Evolutionary conservation across 2,888 invertebrate genomes (phyloP).

Genomic region (Rotaria macrura): DNA sequence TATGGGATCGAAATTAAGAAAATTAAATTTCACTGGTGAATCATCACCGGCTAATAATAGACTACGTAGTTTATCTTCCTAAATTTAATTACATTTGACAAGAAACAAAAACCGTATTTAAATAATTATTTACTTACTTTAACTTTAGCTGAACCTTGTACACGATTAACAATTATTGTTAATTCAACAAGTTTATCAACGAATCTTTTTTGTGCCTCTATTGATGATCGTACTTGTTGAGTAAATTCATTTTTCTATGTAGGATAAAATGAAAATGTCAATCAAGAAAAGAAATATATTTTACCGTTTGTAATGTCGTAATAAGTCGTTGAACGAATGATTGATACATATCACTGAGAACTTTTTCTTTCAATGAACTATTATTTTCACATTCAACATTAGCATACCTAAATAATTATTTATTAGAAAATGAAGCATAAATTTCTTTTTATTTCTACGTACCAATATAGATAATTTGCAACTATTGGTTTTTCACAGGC

Average conservation of each 20-base stretch:
- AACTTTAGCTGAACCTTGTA: not conserved
- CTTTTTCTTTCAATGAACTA: not conserved
- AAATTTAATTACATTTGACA: not conserved
- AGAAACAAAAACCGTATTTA: not conserved
- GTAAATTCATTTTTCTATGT: slow-evolving; percentile 9
- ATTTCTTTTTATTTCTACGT: slow-evolving; percentile 44
- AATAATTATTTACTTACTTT: not conserved
- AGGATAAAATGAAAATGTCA: not conserved
- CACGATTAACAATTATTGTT: not conserved
- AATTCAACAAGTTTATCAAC: slow-evolving; percentile 20
- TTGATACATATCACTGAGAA: slow-evolving; percentile 2
- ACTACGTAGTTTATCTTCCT: not conserved
- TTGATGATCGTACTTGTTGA: not conserved
- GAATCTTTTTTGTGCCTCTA: not conserved
- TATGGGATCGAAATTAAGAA: slow-evolving; percentile 79
- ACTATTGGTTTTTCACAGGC: slow-evolving; percentile 76
- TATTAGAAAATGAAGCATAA: not conserved
- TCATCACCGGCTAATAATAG: not conserved
- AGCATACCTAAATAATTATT: not conserved
- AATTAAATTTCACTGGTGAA: slow-evolving; percentile 44
- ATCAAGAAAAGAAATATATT: not conserved
- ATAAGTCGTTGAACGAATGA: not conserved
- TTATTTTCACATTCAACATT: slow-evolving; percentile 23
- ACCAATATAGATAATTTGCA: slow-evolving; percentile 94
- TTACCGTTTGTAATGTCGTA: not conserved